Percentiles rank a stretch among this genome's conserved stretches.
These are phyloP conservation scores for Parauchenoglanis ngamensis DNA, from an alignment of 2,797 vertebrate genomes.

Conservation along the genomic window DNA sequence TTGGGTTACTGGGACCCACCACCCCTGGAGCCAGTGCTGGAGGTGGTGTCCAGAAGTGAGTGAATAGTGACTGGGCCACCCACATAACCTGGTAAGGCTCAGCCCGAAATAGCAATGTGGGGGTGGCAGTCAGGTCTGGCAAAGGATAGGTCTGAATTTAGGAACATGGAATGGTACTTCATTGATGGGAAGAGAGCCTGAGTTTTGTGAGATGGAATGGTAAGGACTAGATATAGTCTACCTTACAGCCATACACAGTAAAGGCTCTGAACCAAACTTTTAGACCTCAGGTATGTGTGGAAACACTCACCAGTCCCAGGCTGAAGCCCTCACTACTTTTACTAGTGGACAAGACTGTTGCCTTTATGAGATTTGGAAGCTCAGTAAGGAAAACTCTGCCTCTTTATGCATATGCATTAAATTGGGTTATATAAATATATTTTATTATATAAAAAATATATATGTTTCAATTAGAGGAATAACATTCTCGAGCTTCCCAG, in stretches of 20 bases:
- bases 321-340: not conserved
- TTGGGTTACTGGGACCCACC: slow-evolving; percentile 9
- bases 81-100: not conserved
- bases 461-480: not conserved
- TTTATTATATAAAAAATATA: too few relatives aligned
- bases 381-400: not conserved
- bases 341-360: not conserved
- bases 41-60: not conserved
- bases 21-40: not conserved
- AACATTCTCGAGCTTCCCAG: not conserved
- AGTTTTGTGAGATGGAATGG: not conserved
- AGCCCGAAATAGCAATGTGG: not conserved
- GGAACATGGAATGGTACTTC: not conserved
- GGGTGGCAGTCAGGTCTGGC: not conserved
- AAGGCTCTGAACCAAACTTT: not conserved
- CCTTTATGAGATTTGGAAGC: not conserved
- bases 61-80: not conserved
- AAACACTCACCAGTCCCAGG: not conserved
- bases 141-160: not conserved
- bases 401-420: not conserved
- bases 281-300: not conserved
- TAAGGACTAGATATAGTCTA: not conserved
- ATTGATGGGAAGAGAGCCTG: not conserved
- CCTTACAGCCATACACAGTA: not conserved
- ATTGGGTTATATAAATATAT: too few relatives aligned